Percentiles rank a stretch among this genome's conserved stretches.
These are phyloP conservation scores for Philopedon plagiatum DNA, from an alignment of 2,888 invertebrate species.

Conservation along the genomic window DNA sequence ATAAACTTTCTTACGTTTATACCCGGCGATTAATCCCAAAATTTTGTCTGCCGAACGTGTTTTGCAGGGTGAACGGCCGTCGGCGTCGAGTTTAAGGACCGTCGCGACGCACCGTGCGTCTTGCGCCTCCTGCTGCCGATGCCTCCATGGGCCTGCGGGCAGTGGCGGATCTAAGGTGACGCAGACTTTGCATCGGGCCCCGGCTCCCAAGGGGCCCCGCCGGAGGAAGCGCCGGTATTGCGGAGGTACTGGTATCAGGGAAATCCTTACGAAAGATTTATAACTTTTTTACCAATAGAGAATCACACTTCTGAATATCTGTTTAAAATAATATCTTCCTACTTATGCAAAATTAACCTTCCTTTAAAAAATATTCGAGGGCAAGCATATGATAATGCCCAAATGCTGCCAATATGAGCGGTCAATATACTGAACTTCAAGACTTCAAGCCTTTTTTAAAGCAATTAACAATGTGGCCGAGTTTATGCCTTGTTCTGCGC, in stretches of 20 bases:
- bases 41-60: constrained; percentile 21
- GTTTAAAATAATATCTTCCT: constrained; percentile 9
- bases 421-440: no score
- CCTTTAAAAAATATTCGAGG: no score
- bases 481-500: constrained; percentile 16
- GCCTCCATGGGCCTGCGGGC: constrained; percentile 32
- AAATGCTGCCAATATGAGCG: no score
- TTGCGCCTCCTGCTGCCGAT: constrained; percentile 40
- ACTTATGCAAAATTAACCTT: no score
- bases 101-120: constrained; percentile 46
- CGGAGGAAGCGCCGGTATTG: no score
- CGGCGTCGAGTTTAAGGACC: constrained; percentile 42
- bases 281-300: not conserved
- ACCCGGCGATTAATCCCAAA: constrained; percentile 8
- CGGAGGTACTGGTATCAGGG: not conserved
- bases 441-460: no score
- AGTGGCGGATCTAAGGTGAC: no score
- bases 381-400: no score
- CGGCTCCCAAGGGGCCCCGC: no score
- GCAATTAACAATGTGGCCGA: constrained; percentile 8
- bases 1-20: no score
- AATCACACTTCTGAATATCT: constrained; percentile 10
- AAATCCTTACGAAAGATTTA: constrained; percentile 2
- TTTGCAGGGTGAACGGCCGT: constrained; percentile 36
- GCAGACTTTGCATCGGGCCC: no score